phyloP scores from a whole-genome alignment of 2,888 invertebrate genomes.

The Trypoxylon attenuatum region DNA sequence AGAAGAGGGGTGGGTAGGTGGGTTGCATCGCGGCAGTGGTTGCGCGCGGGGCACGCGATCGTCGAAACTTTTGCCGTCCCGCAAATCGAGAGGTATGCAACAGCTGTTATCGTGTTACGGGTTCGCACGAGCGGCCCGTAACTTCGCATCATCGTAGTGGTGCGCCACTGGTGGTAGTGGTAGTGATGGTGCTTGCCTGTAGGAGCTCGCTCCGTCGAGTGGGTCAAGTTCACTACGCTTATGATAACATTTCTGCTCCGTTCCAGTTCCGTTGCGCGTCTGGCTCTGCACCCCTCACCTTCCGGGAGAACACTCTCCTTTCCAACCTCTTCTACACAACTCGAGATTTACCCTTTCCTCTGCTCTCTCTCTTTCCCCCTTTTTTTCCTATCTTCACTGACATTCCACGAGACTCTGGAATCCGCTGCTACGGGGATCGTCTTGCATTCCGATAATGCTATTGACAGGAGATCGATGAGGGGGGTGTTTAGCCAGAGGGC shows the following conservation, averaged over 20 bases:
- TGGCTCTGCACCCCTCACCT: slow-evolving; percentile 39
- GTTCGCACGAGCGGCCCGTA: slow-evolving; percentile 71
- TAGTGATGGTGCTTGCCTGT: slow-evolving; percentile 15
- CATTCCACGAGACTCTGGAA: not conserved
- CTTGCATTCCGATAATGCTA: not conserved
- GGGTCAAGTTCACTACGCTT: slow-evolving; percentile 73
- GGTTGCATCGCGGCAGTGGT: no score
- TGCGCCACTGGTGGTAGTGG: not conserved
- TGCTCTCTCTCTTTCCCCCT: slow-evolving; percentile 2
- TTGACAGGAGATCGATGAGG: not conserved
- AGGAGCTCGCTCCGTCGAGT: slow-evolving; percentile 60
- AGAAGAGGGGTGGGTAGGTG: not conserved
- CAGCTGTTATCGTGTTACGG: slow-evolving; percentile 72
- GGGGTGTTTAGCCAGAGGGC: not conserved
- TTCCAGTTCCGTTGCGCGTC: slow-evolving; percentile 51
- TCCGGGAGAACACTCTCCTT: slow-evolving; percentile 3
- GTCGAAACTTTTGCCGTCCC: slow-evolving; percentile 67
- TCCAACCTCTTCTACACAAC: slow-evolving; percentile 15
- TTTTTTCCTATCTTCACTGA: not conserved
- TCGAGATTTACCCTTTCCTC: slow-evolving; percentile 9
- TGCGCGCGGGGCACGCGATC: slow-evolving; percentile 54
- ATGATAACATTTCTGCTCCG: slow-evolving; percentile 69
- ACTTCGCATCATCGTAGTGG: slow-evolving; percentile 66
- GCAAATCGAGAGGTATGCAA: slow-evolving; percentile 63
- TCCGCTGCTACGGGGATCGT: not conserved